Conservation (phyloP, 1,140 invertebrate species). For the Belonocnema kinseyi region DNA sequence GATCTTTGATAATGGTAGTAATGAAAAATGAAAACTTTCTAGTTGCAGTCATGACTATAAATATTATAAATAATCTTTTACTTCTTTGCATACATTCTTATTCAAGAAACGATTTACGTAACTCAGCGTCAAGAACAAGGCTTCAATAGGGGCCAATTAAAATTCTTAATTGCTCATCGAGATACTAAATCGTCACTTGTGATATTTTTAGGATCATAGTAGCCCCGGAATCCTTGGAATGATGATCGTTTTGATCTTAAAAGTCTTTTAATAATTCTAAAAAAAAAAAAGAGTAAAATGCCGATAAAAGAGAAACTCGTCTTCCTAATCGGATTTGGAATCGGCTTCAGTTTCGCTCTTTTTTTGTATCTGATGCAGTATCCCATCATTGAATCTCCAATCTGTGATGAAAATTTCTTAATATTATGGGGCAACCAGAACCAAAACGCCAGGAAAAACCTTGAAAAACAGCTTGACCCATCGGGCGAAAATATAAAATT, state of each 20-base stretch:
- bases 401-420: constrained; percentile 25
- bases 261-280: neutral
- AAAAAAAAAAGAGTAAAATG: constrained; percentile 37
- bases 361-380: constrained; percentile 32
- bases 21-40: too few species aligned
- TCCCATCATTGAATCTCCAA: neutral
- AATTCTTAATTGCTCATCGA: neutral
- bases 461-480: constrained; percentile 27
- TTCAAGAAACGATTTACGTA: neutral
- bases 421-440: constrained; percentile 28
- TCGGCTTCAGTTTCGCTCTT: constrained; percentile 52
- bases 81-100: neutral
- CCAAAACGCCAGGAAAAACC: constrained; percentile 29
- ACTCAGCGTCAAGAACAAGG: neutral
- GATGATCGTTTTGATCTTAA: neutral
- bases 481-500: neutral
- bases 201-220: neutral
- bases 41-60: too few species aligned
- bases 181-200: neutral
- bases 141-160: neutral
- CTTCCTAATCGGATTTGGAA: constrained; percentile 54
- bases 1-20: too few species aligned
- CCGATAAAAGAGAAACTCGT: constrained; percentile 39
- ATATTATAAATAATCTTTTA: too few species aligned
- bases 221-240: neutral